Evolutionary conservation across 1,140 invertebrate genomes (phyloP).

Genomic region (Aradophagus sp.): DNA sequence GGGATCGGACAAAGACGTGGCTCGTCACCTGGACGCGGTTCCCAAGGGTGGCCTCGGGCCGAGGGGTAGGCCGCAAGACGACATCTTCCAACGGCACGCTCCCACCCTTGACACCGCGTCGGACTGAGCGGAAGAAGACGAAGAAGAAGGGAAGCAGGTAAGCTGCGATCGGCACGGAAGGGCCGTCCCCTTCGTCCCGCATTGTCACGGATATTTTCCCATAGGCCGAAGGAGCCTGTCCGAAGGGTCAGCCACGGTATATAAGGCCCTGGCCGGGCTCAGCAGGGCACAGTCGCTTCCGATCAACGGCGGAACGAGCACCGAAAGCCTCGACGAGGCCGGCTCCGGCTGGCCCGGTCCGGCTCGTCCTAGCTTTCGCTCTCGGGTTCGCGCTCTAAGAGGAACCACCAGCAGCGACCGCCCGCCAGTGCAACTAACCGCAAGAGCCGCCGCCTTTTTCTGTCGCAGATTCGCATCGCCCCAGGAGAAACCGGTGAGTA

Average conservation of each 20-base stretch:
- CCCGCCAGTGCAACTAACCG: conserved; percentile 53
- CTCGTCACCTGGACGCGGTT: conserved; percentile 61
- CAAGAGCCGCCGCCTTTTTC: conserved; percentile 61
- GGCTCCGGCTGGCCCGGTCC: conserved; percentile 59
- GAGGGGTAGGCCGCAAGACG: conserved; percentile 41
- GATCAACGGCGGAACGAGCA: conserved; percentile 56
- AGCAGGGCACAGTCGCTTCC: conserved; percentile 51
- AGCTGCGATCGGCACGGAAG: conserved; percentile 33
- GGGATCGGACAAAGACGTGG: conserved; percentile 28
- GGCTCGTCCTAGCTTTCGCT: conserved; percentile 40
- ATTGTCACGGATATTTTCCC: conserved; percentile 68
- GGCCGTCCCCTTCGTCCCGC: conserved; percentile 34
- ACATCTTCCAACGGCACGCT: conserved; percentile 21
- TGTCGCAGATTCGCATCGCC: conserved; percentile 61
- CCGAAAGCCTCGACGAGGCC: conserved; percentile 35
- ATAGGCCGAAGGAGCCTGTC: conserved; percentile 52
- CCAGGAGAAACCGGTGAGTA: conserved; percentile 63
- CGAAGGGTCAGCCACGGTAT: conserved; percentile 55
- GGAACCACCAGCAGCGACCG: neutral
- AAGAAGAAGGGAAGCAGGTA: conserved; percentile 58
- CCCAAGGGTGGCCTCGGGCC: conserved; percentile 56
- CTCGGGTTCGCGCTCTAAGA: conserved; percentile 5
- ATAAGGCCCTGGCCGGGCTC: conserved; percentile 51
- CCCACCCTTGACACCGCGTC: neutral
- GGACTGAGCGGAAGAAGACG: conserved; percentile 48